Evolutionary conservation across 2,888 invertebrate genomes (phyloP), one percentile per base, ranked within the genome.

Genomic region (Anorthoa munda): DNA sequence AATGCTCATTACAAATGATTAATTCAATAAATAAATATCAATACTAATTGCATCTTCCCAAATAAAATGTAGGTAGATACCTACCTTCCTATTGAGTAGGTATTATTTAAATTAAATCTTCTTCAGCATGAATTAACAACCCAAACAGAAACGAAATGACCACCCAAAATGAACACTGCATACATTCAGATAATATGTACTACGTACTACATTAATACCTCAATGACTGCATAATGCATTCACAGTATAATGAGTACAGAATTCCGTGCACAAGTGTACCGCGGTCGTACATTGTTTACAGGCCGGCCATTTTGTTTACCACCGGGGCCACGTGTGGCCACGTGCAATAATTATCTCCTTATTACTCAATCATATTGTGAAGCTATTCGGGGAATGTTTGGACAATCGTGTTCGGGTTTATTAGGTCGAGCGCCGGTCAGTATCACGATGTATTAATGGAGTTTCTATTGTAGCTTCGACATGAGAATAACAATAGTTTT

Each of bases 321-420:
- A 71, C 67, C 18, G 68, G 82, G 87, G 92, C 93, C 92, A 93
- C 93, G 93, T 93, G 93, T 88, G 87, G 92, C 93, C 92, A 93
- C 93, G 93, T 93, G 93, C 89, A 88, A 87, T 93, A 92, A 93
- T 93, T 92, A 93, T 84, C 85, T 86, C 84, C 87, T 90, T 90
- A 90, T 94, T 94, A 93, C 94, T 94, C 94, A 94, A 94, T 94
- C 92, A 93, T 93, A 94, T 92, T 91, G 92, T 90, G 85, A 71
- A 77, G 90, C 89, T 94, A 94, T 94, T 94, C 86, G 85, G 81
- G 88, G 92, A 85, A 66, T 92, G 92, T 92, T 93, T 93, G 90
- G 91, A 90, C 88, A 90, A 89, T 82, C 79, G 76, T 59, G 81
- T n/a, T 68, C 60, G 67, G 73, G 83, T 84, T 87, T 91, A 90